phyloP scores from a whole-genome alignment of 2,797 vertebrate species.

The Sebastes vulpes region DNA sequence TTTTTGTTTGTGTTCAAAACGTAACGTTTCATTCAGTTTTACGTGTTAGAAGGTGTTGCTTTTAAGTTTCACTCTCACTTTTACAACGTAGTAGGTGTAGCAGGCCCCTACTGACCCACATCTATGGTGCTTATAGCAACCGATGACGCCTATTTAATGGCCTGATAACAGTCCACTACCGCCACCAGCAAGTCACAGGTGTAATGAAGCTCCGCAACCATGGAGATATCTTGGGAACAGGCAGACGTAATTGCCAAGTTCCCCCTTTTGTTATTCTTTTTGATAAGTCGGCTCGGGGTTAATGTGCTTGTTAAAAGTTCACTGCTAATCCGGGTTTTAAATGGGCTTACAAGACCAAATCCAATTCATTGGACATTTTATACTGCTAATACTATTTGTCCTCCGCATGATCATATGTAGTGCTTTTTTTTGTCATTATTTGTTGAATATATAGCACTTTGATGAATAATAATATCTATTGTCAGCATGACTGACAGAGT shows the following conservation, averaged over 20 bases:
- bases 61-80: not conserved
- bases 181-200: constrained; percentile 2
- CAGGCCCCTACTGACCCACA: not conserved
- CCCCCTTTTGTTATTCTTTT: constrained; percentile 58
- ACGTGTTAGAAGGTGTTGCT: not conserved
- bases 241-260: constrained; percentile 41
- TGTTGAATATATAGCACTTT: not conserved
- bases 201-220: not conserved
- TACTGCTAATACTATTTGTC: constrained; percentile 64
- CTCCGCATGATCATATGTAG: constrained; percentile 15
- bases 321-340: constrained; percentile 66
- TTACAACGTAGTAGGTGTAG: not conserved
- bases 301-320: constrained; percentile 70
- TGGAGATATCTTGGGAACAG: constrained; percentile 16
- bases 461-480: not conserved
- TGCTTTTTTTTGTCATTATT: constrained; percentile 26
- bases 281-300: constrained; percentile 63
- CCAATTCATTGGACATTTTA: constrained; percentile 60
- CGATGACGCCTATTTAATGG: not conserved
- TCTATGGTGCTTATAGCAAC: not conserved
- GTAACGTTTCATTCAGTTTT: no score
- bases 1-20: no score
- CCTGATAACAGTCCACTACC: not conserved
- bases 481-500: constrained; percentile 9
- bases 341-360: constrained; percentile 67